phyloP scores from a whole-genome alignment of 2,888 invertebrate genomes.

The Eulithis prunata region DNA sequence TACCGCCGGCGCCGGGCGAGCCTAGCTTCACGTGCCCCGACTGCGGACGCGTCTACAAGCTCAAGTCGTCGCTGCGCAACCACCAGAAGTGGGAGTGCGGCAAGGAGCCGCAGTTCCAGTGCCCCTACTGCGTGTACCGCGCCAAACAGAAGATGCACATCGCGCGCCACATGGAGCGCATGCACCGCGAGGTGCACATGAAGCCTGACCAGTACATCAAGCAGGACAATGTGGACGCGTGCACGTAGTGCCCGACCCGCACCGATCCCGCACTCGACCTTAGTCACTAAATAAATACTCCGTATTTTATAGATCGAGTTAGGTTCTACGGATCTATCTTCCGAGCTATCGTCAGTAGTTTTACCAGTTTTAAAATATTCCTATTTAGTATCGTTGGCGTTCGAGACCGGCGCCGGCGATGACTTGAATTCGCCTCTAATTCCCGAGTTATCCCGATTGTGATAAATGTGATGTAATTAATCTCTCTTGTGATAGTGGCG shows the following conservation, averaged over 20 bases:
- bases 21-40: constrained; percentile 90
- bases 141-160: constrained; percentile 94
- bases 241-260: constrained; percentile 62
- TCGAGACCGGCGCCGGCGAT: constrained; percentile 36
- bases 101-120: constrained; percentile 93
- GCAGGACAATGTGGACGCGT: constrained; percentile 81
- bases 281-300: constrained; percentile 56
- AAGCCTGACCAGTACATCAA: constrained; percentile 80
- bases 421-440: constrained; percentile 53
- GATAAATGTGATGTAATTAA: constrained; percentile 81
- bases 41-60: constrained; percentile 93
- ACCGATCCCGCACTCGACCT: neutral
- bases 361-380: constrained; percentile 30
- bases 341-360: constrained; percentile 30
- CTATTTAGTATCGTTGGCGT: constrained; percentile 35
- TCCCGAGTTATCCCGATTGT: constrained; percentile 74
- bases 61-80: constrained; percentile 92
- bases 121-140: constrained; percentile 92
- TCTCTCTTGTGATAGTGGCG: constrained; percentile 81
- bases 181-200: constrained; percentile 88
- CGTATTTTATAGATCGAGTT: constrained; percentile 46
- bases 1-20: constrained; percentile 67
- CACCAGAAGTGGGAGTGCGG: constrained; percentile 95
- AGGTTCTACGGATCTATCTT: constrained; percentile 54
- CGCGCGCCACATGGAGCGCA: constrained; percentile 91